These are phyloP conservation scores for Otocyon megalotis DNA, from an alignment of 2,113 vertebrate genomes.

Conservation along the genomic window DNA sequence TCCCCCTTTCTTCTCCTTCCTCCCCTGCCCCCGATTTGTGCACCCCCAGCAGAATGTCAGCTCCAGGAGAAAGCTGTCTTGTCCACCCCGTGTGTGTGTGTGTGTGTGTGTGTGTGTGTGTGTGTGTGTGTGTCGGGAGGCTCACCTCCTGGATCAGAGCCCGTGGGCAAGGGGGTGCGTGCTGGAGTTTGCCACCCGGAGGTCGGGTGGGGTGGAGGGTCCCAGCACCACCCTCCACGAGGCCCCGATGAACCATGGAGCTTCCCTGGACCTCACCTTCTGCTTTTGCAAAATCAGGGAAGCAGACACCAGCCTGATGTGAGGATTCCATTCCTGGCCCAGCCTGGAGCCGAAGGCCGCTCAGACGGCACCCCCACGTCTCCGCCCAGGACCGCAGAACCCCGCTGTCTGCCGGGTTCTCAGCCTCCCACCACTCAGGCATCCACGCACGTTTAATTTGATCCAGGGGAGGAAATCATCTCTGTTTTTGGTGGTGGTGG, in stretches of 20 bases:
- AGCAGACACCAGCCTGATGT: not conserved
- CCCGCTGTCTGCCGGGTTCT: accelerated
- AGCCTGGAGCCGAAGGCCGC: accelerated
- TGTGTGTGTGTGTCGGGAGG: accelerated
- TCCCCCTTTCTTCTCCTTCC: not conserved
- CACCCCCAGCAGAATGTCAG: not conserved
- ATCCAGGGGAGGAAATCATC: not conserved
- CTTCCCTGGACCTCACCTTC: not conserved
- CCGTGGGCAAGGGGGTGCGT: accelerated
- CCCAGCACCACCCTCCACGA: accelerated
- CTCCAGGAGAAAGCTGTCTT: not conserved
- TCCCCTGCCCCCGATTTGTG: accelerated
- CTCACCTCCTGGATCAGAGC: accelerated
- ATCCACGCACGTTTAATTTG: not conserved
- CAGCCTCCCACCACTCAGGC: not conserved
- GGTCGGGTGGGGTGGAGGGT: accelerated
- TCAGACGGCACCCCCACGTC: not conserved
- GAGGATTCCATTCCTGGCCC: not conserved
- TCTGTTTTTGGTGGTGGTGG: not conserved
- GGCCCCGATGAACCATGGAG: accelerated
- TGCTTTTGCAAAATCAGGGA: not conserved
- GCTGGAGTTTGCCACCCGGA: not conserved
- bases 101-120: accelerated
- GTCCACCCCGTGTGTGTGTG: accelerated
- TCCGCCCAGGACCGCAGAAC: accelerated